Conservation (phyloP, 2,888 invertebrate genomes). For the Spodoptera picta region DNA sequence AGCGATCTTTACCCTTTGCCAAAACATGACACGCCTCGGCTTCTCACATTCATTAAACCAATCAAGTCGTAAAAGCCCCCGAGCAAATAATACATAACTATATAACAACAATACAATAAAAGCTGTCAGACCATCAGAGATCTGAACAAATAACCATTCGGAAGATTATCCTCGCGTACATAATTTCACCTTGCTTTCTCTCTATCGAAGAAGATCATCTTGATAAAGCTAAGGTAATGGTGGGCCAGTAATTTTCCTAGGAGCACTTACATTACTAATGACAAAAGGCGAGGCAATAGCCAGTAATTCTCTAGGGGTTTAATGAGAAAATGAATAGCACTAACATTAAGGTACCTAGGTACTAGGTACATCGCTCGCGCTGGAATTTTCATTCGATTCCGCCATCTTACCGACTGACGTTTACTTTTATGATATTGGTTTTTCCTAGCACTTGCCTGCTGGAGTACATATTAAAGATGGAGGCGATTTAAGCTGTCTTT, state of each 20-base stretch:
- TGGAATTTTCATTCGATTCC: slow-evolving; percentile 46
- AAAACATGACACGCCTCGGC: no score
- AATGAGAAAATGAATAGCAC: slow-evolving; percentile 38
- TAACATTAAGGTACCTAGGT: no score
- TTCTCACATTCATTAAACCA: no score
- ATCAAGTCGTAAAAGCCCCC: slow-evolving; percentile 16
- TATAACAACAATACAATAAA: slow-evolving; percentile 7
- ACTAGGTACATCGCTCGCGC: slow-evolving; percentile 11
- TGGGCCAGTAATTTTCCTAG: slow-evolving; percentile 52
- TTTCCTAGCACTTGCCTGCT: slow-evolving; percentile 9
- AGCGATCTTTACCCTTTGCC: no score
- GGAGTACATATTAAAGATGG: slow-evolving; percentile 22
- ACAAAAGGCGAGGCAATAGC: slow-evolving; percentile 43
- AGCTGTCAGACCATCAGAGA: slow-evolving; percentile 36
- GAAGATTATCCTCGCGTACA: slow-evolving; percentile 46
- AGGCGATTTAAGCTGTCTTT: slow-evolving; percentile 7
- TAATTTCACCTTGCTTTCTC: slow-evolving; percentile 58
- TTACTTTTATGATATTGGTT: slow-evolving; percentile 39
- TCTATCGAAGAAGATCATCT: slow-evolving; percentile 61
- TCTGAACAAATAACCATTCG: slow-evolving; percentile 35
- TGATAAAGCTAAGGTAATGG: slow-evolving; percentile 43
- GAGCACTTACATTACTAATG: slow-evolving; percentile 53
- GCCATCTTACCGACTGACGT: slow-evolving; percentile 12
- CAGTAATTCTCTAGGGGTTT: slow-evolving; percentile 21
- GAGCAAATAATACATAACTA: slow-evolving; percentile 17